Base-by-base conservation (phyloP, 1,140 invertebrate species). In the Bombus waltoni region DNA sequence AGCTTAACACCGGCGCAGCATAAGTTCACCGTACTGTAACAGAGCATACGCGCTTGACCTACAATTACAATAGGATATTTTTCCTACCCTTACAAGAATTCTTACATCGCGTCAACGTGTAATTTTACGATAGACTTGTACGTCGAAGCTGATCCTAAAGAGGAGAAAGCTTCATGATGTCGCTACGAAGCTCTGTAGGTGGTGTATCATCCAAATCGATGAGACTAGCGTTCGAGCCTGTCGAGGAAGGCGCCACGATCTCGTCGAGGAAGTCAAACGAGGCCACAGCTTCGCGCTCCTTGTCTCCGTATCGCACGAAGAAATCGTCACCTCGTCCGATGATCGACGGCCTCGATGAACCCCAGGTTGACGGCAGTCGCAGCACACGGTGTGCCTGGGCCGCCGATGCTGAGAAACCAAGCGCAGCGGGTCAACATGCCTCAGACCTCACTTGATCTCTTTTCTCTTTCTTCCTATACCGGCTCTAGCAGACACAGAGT, bases 221-320 rank as follows among this genome's bases (percentile, higher is more conserved):
- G 79, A 87, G 84, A 82, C 81, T 87, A 80, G 77, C 82, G 95
- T 95, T 89, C 96, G 95, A 85, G 95, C 95, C 84, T 95, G 96
- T 85, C 28, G 95, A 96, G 11, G 94, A 90, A 1, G 94, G 93
- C 40, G 93, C 83, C 35, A 88, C 89, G 86, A 97, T 94, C 86
- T 97, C 96, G 92, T 98, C 96, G 76, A 98, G 96, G 95, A 98
- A 98, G 94, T 97, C 97, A 93, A 98, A 98, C 87, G 96, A 97
- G 53, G 97, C 97, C 75, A 98, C 96, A 40, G 97, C 97, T 93
- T 97, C 97, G 76, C 96, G 95, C 93, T 98, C 97, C 90, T 97
- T 97, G 84, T 97, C 97, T n/a, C 97, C 97, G 94, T 96, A 98
- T 85, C 97, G 96, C 57, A 97, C 96, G 95, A 96, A 98, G 94